Evolutionary conservation across 2,888 invertebrate genomes (phyloP), one percentile per base, ranked within the genome.

Genomic region (Lordiphosa fenestrarum): DNA sequence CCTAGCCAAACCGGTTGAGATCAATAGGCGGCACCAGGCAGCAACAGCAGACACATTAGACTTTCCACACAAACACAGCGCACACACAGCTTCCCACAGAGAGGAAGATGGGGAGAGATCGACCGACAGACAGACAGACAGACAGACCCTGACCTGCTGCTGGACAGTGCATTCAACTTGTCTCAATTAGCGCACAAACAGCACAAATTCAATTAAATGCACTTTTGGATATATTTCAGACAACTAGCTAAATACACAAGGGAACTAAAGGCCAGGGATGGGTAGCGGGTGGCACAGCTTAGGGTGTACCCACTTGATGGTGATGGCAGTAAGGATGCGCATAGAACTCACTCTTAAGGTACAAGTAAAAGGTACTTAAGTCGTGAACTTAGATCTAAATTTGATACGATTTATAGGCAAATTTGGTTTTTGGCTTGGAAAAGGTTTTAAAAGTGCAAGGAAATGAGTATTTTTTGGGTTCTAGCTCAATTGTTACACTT

Each of bases 181-280:
- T 47, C 2, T 35, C n/a, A 41, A 41, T 41, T 41, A 41, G 40
- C 19, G 19, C 40, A 15, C 5, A 15, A 7, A 39, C 15, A 39
- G 15, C 73, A 80, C 76, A 83, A 83, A 81, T 69, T 81, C 80
- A 81, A 81, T 81, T 84, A 84, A 70, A 61, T 68, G 61, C 62
- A 68, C 23, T 49, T 44, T 61, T 51, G 41, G 41, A 44, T 36
- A 33, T 47, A 25, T 23, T 7, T 42, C 19, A 4, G 33, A 63
- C 55, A 63, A 56, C 55, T 12, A 64, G 39, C 25, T 25, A 25
- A 25, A 25, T 25, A 25, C 25, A 25, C 25, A 6, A 6, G 25
- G 25, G 7, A 25, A 7, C 25, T 7, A 25, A 25, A 25, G 7
- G 3, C 7, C 25, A 25, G 25, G 25, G 25, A 25, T 25, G 25